Base-by-base conservation (phyloP, 2,113 vertebrate species). In the Barnardius zonarius region DNA sequence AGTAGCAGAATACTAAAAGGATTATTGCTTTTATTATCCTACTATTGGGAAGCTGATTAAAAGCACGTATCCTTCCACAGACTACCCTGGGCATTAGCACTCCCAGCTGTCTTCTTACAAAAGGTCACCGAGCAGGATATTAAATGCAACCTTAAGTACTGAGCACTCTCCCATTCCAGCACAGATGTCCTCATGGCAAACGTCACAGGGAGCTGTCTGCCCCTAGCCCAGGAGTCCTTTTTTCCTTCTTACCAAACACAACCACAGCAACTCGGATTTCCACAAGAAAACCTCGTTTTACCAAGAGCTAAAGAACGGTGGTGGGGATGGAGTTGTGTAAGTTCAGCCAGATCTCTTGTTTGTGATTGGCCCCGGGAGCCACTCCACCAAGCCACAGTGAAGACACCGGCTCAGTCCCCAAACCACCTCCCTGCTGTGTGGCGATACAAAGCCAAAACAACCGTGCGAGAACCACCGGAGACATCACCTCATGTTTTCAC, bases 41-140 rank as follows among this genome's bases (percentile, higher is more conserved):
- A 17, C 74, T 76, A 44, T 57, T 83, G 84, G 61, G 75, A 87
- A 94, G 75, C 62, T 93, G 75, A 85, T 90, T 91, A 83, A 80
- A 83, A 88, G 62, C 70, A 87, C 49, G 15, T 61, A 85, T 64
- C 62, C 51, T 91, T 82, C 82, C 87, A 82, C 19, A 55, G 44
- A 35, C 62, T 55, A 66, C 35, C 18, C 33, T 69, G 43, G 19
- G 37, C 54, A 57, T 88, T 73, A 90, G 51, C 59, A 74, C 19
- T 55, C n/a, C 8, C 63, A 92, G 69, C 33, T 94, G 69, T 82
- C 67, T 70, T 48, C 39, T 79, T 73, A 31, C 13, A 25, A 49
- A 84, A 72, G 59, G 44, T 73, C 54, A 85, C 49, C 3, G 11
- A 37, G 33, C 39, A 87, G 63, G 39, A 54, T 64, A 44, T 79